A percentile compares a stretch with the other conserved stretches of the same genome.
phyloP scores from a whole-genome alignment of 1,140 invertebrate species.

The Belonocnema kinseyi region DNA sequence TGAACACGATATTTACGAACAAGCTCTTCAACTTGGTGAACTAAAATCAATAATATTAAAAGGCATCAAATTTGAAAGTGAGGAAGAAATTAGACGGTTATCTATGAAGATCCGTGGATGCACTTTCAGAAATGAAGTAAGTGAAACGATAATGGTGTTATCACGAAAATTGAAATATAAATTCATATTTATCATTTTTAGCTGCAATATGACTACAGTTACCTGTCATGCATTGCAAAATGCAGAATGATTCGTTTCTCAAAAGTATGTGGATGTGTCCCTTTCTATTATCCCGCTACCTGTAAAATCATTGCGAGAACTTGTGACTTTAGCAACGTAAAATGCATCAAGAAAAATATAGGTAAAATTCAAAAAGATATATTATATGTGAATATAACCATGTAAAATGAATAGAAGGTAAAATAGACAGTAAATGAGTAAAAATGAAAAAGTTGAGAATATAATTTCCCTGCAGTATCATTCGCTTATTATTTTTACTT shows the following conservation, averaged over 20 bases:
- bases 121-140: not conserved
- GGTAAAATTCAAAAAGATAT: not conserved
- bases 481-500: no score
- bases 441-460: no score
- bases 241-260: not conserved
- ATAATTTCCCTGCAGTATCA: no score
- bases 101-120: not conserved
- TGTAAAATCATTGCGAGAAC: not conserved
- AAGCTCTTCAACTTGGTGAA: not conserved
- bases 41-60: not conserved
- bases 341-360: not conserved
- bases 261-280: slow-evolving; percentile 4
- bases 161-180: no score
- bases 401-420: no score
- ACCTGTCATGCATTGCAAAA: slow-evolving; percentile 2
- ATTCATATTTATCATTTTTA: not conserved
- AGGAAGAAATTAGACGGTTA: not conserved
- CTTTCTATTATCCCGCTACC: not conserved
- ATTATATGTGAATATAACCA: not conserved
- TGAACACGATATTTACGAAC: slow-evolving; percentile 5
- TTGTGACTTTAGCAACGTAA: not conserved
- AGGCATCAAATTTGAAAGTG: not conserved
- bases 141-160: not conserved
- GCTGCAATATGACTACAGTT: not conserved
- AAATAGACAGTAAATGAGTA: no score